A percentile compares a stretch with the other conserved stretches of the same genome.
phyloP scores from a whole-genome alignment of 1,140 invertebrate species.

The Hycleus phaleratus region DNA sequence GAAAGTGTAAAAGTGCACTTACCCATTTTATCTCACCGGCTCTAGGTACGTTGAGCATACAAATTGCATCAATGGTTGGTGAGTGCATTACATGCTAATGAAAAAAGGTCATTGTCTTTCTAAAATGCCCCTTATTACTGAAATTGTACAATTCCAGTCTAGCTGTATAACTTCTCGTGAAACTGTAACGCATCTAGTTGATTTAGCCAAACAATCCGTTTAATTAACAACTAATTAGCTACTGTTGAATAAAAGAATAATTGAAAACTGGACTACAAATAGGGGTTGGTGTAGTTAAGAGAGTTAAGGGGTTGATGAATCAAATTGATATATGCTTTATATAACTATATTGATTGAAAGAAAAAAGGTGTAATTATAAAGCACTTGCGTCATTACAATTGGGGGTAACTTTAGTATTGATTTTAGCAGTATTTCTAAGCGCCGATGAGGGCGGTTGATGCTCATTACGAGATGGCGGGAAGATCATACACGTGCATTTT shows the following conservation, averaged over 20 bases:
- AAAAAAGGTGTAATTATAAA: constrained; percentile 13
- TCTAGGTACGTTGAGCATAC: neutral
- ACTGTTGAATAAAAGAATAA: too few relatives aligned
- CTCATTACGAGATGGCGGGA: constrained; percentile 30
- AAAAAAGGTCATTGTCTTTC: constrained; percentile 12
- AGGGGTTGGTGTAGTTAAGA: too few relatives aligned
- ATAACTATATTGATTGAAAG: constrained; percentile 12
- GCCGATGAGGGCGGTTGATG: constrained; percentile 11
- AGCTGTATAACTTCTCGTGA: too few relatives aligned
- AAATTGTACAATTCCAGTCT: neutral
- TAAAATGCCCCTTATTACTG: neutral
- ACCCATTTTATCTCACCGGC: too few relatives aligned
- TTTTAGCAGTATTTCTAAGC: constrained; percentile 23
- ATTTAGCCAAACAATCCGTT: too few relatives aligned
- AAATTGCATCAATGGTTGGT: neutral
- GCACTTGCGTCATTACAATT: constrained; percentile 27
- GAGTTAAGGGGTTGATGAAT: too few relatives aligned
- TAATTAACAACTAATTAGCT: too few relatives aligned
- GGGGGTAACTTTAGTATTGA: constrained; percentile 22
- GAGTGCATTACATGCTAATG: constrained; percentile 11
- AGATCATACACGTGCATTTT: constrained; percentile 33
- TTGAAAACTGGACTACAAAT: too few relatives aligned
- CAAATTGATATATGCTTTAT: neutral
- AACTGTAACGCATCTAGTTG: too few relatives aligned
- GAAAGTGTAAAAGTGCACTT: too few relatives aligned